phyloP scores from a whole-genome alignment of 2,888 invertebrate species.

The Drosophila affinis region DNA sequence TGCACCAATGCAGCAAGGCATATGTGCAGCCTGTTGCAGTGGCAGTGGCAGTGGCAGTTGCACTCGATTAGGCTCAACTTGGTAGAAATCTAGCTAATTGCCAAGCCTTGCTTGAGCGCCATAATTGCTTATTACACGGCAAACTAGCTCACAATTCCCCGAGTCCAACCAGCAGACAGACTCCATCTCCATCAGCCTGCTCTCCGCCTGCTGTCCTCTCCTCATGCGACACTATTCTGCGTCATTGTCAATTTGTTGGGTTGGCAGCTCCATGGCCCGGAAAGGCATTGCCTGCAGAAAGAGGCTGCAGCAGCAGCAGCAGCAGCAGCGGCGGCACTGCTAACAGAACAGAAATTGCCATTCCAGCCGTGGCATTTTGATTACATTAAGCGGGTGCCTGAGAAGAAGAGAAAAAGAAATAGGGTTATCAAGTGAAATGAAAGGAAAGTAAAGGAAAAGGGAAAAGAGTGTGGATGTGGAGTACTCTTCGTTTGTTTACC shows the following conservation, averaged over 20 bases:
- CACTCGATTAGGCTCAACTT: constrained; percentile 62
- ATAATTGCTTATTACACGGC: constrained; percentile 70
- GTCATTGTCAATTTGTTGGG: constrained; percentile 62
- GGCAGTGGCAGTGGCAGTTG: constrained; percentile 16
- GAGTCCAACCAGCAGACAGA: constrained; percentile 20
- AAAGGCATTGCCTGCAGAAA: constrained; percentile 33
- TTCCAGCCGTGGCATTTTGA: constrained; percentile 51
- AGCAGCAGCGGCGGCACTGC: constrained; percentile 7
- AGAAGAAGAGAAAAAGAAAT: constrained; percentile 9
- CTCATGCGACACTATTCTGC: constrained; percentile 12
- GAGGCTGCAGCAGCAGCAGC: constrained; percentile 1
- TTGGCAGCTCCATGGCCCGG: constrained; percentile 43
- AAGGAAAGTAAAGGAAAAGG: constrained; percentile 4
- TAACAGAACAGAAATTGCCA: constrained; percentile 32
- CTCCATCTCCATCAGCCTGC: neutral
- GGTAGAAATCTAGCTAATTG: constrained; percentile 66
- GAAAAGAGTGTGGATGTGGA: neutral
- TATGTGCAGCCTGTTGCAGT: constrained; percentile 20
- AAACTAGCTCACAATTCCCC: constrained; percentile 62
- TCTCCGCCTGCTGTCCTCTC: neutral
- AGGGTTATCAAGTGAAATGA: constrained; percentile 1
- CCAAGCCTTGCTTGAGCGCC: constrained; percentile 50
- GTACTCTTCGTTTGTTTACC: constrained; percentile 5
- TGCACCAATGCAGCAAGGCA: neutral
- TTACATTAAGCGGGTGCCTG: constrained; percentile 46